A percentile compares a stretch with the other conserved stretches of the same genome.
phyloP scores from a whole-genome alignment of 53 echinoderm and acorn worm genomes.

The Astropecten irregularis region DNA sequence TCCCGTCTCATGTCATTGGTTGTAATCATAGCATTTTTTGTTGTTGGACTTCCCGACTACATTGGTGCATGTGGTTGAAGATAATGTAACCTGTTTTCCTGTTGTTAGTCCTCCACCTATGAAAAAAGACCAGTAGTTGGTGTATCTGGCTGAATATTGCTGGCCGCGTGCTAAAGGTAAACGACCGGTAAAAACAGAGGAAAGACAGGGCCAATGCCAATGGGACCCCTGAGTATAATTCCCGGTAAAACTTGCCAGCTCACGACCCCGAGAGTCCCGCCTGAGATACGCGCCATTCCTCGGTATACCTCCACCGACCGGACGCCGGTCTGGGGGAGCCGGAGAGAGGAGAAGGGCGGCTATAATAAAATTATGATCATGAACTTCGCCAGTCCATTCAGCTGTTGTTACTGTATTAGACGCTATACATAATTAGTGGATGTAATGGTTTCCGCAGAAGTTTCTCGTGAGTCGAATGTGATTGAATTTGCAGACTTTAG shows the following conservation, averaged over 20 bases:
- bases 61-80: too few species aligned
- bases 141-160: slow-evolving; percentile 8
- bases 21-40: too few species aligned
- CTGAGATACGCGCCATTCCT: slow-evolving; percentile 5
- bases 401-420: slow-evolving; percentile 28
- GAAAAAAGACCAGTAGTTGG: neutral
- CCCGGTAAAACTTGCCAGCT: neutral
- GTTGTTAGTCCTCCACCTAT: too few species aligned
- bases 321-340: neutral
- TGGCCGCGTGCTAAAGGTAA: slow-evolving; percentile 31
- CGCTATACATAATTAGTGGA: too few species aligned
- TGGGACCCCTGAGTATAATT: slow-evolving; percentile 47
- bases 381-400: neutral
- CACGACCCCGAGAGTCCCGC: neutral
- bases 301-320: neutral
- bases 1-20: too few species aligned
- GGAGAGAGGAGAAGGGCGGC: neutral
- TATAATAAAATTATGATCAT: slow-evolving; percentile 19
- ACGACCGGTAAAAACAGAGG: slow-evolving; percentile 14
- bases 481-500: too few species aligned
- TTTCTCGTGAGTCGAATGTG: too few species aligned
- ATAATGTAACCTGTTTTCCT: too few species aligned
- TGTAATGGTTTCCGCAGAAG: too few species aligned
- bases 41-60: too few species aligned
- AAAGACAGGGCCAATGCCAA: neutral